Conservation (phyloP, 2,797 vertebrate species). For the Danionella dracula region DNA sequence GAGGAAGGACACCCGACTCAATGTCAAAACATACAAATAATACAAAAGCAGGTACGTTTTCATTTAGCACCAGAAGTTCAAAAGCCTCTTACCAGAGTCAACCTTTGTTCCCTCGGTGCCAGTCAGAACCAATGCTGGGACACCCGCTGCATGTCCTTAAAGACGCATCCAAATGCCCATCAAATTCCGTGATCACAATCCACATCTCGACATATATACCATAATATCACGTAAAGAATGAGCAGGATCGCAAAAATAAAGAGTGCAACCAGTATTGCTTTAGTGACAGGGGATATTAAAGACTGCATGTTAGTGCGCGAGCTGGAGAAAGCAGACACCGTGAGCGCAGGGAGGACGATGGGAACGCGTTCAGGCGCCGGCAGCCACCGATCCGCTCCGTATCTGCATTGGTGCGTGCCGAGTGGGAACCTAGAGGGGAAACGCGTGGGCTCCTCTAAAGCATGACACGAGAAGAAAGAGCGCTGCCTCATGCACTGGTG, state of each 20-base stretch:
- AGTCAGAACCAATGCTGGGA: constrained; percentile 62
- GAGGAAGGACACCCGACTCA: neutral
- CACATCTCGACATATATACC: constrained; percentile 98
- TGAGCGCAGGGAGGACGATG: constrained; percentile 36
- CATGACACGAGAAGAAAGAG: constrained; percentile 18
- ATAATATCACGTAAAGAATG: constrained; percentile 97
- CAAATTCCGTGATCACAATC: constrained; percentile 97
- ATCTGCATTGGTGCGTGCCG: constrained; percentile 47
- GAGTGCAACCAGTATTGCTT: constrained; percentile 91
- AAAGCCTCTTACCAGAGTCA: constrained; percentile 60
- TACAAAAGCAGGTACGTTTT: too few relatives aligned
- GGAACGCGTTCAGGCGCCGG: constrained; percentile 30
- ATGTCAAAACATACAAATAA: neutral
- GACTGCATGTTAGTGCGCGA: constrained; percentile 83
- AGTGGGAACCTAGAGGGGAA: constrained; percentile 43
- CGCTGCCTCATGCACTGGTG: constrained; percentile 23
- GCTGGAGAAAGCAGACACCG: constrained; percentile 21
- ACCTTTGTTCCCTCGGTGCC: constrained; percentile 47
- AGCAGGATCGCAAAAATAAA: constrained; percentile 98
- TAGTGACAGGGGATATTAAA: constrained; percentile 92
- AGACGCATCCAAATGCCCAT: constrained; percentile 60
- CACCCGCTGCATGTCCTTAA: constrained; percentile 34
- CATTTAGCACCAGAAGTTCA: neutral
- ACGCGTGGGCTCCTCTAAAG: constrained; percentile 35
- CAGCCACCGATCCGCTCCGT: constrained; percentile 13